phyloP scores from a whole-genome alignment of 1,140 invertebrate genomes.

The Octopus bimaculoides region DNA sequence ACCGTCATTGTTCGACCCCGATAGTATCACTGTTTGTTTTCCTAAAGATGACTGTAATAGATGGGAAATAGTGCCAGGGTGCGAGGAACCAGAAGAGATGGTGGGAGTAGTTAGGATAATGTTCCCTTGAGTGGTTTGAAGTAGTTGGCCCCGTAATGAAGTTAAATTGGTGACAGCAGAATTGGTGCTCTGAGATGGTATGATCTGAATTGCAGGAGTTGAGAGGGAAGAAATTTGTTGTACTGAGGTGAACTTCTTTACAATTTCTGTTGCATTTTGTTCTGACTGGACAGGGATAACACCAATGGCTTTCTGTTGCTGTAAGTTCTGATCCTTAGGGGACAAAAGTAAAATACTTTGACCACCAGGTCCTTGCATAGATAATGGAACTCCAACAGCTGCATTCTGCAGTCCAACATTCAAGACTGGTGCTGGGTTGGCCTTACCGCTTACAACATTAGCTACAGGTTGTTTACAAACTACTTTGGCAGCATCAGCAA shows the following conservation, averaged over 20 bases:
- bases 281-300: neutral
- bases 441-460: neutral
- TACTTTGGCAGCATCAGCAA: neutral
- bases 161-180: neutral
- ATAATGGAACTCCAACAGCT: neutral
- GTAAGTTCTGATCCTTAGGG: neutral
- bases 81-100: neutral
- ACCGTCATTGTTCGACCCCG: too few species aligned
- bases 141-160: neutral
- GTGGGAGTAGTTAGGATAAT: neutral
- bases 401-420: neutral
- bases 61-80: neutral
- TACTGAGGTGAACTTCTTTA: neutral
- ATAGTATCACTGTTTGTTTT: neutral
- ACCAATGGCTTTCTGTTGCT: neutral
- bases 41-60: slow-evolving; percentile 2
- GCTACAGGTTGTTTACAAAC: neutral
- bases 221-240: neutral
- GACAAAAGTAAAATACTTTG: neutral
- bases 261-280: slow-evolving; percentile 2
- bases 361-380: neutral
- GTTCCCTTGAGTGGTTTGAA: neutral
- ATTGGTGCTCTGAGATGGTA: neutral
- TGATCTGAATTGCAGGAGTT: neutral
- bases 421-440: neutral